Percentiles rank a stretch among this genome's conserved stretches.
phyloP scores from a whole-genome alignment of 2,888 invertebrate genomes.

The Tetramorium bicarinatum region DNA sequence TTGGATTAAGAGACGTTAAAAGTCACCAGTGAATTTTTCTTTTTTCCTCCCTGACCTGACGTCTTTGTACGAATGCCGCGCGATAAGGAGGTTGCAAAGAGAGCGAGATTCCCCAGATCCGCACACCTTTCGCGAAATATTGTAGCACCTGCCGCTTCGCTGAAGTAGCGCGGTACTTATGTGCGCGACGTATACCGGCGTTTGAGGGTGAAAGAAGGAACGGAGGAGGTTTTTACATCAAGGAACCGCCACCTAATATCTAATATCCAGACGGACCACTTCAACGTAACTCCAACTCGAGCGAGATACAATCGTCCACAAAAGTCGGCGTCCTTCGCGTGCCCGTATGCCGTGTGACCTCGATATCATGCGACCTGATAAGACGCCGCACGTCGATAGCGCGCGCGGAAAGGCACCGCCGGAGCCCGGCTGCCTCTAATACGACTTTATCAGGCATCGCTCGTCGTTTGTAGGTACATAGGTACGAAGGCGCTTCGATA shows the following conservation, averaged over 20 bases:
- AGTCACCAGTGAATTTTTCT: neutral
- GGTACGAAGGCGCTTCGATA: slow-evolving; percentile 24
- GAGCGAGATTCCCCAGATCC: slow-evolving; percentile 5
- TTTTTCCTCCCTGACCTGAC: slow-evolving; percentile 16
- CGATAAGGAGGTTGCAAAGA: slow-evolving; percentile 11
- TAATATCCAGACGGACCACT: slow-evolving; percentile 70
- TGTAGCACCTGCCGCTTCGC: slow-evolving; percentile 72
- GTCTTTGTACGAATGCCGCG: slow-evolving; percentile 7
- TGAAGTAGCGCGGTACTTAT: slow-evolving; percentile 70
- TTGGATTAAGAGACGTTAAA: neutral
- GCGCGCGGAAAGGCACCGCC: slow-evolving; percentile 23
- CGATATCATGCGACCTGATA: slow-evolving; percentile 51
- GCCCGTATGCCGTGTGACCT: slow-evolving; percentile 34
- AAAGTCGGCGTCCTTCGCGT: slow-evolving; percentile 53
- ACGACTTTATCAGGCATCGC: slow-evolving; percentile 45
- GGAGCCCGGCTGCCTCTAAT: slow-evolving; percentile 19
- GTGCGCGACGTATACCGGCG: slow-evolving; percentile 54
- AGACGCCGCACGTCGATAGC: slow-evolving; percentile 37
- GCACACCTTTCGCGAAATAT: slow-evolving; percentile 47
- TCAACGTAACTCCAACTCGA: slow-evolving; percentile 58
- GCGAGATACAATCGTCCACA: slow-evolving; percentile 58
- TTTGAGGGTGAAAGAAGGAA: slow-evolving; percentile 28
- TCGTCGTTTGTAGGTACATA: slow-evolving; percentile 9
- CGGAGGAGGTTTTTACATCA: slow-evolving; percentile 25
- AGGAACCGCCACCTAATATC: slow-evolving; percentile 64